phyloP scores from a whole-genome alignment of 2,113 vertebrate genomes.

The Hydrochoerus hydrochaeris region DNA sequence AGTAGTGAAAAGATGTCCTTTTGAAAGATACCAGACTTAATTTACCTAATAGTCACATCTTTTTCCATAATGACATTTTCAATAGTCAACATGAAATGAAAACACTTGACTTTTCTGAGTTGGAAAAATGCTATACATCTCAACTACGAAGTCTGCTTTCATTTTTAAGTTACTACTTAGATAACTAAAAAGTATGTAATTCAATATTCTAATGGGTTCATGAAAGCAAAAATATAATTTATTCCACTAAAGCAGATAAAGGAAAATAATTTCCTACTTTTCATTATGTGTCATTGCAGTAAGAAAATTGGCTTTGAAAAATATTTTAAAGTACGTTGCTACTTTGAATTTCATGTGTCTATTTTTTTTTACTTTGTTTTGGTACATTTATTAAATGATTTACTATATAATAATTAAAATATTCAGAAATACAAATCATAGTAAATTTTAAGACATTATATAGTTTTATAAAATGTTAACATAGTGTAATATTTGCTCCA shows the following conservation, averaged over 20 bases:
- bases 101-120: background rate
- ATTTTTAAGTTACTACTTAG: background rate
- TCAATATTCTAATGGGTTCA: background rate
- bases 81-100: conserved; percentile 26
- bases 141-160: conserved; percentile 54
- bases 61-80: background rate
- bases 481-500: background rate
- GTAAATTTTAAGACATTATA: background rate
- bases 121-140: conserved; percentile 65
- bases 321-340: background rate
- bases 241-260: background rate
- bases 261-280: background rate
- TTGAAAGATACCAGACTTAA: conserved; percentile 46
- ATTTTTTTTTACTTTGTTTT: background rate
- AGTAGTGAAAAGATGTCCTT: background rate
- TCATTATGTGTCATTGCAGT: background rate
- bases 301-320: background rate
- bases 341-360: background rate
- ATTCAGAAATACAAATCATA: background rate
- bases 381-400: background rate
- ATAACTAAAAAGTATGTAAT: conserved; percentile 49
- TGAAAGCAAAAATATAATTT: conserved; percentile 60
- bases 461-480: background rate
- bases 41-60: conserved; percentile 50
- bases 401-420: background rate